Base-by-base conservation (phyloP, 2,888 invertebrate genomes). In the Rhimphoctona megacephalus region DNA sequence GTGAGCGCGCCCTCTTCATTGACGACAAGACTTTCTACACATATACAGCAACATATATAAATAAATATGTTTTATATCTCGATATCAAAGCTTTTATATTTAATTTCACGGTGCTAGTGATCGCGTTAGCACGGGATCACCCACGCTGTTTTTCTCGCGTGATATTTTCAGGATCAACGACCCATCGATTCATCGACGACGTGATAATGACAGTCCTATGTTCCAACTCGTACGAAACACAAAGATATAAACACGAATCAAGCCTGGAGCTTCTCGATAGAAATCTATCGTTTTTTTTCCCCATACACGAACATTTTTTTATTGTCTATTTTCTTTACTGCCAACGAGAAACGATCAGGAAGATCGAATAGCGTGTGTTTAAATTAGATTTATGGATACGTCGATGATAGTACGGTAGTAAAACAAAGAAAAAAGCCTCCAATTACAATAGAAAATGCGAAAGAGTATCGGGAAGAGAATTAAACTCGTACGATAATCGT, bases 61-160 rank as follows among this genome's bases (percentile, higher is more conserved):
- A 61, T 30, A 36, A 30, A 73, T 54, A 36, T 52, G 11, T 36
- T 73, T 73, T 54, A 8, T 49, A 49, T 52, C n/a, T 52, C n/a
- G 14, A 8, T 49, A 78, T 73, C 81, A 80, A 86, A 81, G 84
- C 90, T 89, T 89, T 90, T 89, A 89, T 89, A 90, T 91, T 91
- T 90, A 90, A 90, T 89, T 90, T 90, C 54, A 84, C 79, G 57
- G 78, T 85, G 76, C 86, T 85, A 87, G 83, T n/a, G 70, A 81
- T 66, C 83, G 88, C 87, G 85, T 72, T 76, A 22, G 61, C 64
- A 52, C 11, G 33, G 81, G 89, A 89, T 89, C 90, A 89, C 90
- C 90, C 90, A 90, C 90, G 88, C 88, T 67, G 88, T 81, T 88
- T 66, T 85, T 83, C 82, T 72, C 83, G 67, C 84, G 86, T 87